phyloP scores from a whole-genome alignment of 2,888 invertebrate genomes.

The Ormyrus pomaceus region DNA sequence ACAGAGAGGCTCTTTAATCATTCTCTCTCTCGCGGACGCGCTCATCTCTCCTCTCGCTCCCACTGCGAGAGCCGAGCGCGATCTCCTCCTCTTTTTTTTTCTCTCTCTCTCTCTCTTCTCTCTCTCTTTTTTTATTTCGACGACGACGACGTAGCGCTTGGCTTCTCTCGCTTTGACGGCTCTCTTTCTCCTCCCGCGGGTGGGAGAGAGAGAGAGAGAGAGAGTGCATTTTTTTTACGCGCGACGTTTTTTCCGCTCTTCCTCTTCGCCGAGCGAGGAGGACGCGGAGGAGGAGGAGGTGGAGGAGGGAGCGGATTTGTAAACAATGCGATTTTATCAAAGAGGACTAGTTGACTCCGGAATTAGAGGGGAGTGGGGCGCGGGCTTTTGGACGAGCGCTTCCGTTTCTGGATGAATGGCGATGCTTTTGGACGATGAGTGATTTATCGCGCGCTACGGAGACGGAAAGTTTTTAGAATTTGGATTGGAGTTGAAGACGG shows the following conservation, averaged over 20 bases:
- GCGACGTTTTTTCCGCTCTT: background rate
- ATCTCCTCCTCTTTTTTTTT: background rate
- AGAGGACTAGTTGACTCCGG: no score
- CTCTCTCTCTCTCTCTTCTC: constrained; percentile 3
- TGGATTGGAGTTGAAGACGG: no score
- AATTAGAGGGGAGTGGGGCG: no score
- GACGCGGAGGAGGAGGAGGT: background rate
- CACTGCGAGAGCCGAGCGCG: background rate
- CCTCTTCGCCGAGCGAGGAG: background rate
- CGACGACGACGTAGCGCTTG: background rate
- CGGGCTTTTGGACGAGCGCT: no score
- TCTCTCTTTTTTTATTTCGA: background rate
- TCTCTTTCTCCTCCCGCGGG: background rate
- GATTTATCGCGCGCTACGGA: no score
- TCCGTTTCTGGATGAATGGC: no score
- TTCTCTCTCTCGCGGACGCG: constrained; percentile 4
- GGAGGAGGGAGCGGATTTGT: no score
- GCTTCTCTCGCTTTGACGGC: background rate
- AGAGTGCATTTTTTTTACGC: background rate
- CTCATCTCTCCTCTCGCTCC: background rate
- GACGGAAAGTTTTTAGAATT: no score
- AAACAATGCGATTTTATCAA: no score
- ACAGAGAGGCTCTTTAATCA: constrained; percentile 43
- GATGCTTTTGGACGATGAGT: no score
- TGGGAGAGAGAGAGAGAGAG: no score